Percentiles rank a stretch among this genome's conserved stretches.
Evolutionary conservation across 2,113 vertebrate genomes (phyloP).

Genomic region (Psilopogon haemacephalus): DNA sequence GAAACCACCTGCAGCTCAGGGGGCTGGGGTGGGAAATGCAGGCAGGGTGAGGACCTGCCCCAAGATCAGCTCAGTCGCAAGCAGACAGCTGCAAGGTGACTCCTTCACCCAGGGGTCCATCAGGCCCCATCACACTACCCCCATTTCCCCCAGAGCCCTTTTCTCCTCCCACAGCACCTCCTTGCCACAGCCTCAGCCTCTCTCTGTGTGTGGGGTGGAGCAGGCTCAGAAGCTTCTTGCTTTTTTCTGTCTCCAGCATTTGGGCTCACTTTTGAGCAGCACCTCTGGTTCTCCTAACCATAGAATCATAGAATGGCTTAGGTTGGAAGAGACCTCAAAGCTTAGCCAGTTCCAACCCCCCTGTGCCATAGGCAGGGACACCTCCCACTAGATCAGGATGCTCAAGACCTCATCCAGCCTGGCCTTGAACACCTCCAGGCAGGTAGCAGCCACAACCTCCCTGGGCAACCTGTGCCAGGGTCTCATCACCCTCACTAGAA

Average conservation of each 20-base stretch:
- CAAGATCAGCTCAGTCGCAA: not conserved
- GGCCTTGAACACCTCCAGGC: no score
- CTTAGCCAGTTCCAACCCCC: no score
- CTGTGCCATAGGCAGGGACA: no score
- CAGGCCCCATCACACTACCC: rapidly evolving
- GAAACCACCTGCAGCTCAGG: not conserved
- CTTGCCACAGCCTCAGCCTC: not conserved
- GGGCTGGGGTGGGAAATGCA: not conserved
- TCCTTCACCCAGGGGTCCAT: rapidly evolving
- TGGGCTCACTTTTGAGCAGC: not conserved
- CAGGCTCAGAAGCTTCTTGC: rapidly evolving
- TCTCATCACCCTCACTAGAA: no score
- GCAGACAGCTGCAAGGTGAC: no score
- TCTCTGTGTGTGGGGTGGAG: rapidly evolving
- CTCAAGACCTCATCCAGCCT: no score
- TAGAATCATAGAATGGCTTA: no score
- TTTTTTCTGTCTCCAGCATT: not conserved
- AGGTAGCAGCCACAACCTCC: no score
- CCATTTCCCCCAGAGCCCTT: not conserved
- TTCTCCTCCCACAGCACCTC: not conserved
- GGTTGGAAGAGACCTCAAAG: no score
- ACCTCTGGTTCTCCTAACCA: conserved; percentile 8
- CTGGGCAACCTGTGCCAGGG: no score
- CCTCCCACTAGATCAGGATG: no score
- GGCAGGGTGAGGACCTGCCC: not conserved